Evolutionary conservation across 2,113 vertebrate genomes (phyloP).

Genomic region (Arothron firmamentum): DNA sequence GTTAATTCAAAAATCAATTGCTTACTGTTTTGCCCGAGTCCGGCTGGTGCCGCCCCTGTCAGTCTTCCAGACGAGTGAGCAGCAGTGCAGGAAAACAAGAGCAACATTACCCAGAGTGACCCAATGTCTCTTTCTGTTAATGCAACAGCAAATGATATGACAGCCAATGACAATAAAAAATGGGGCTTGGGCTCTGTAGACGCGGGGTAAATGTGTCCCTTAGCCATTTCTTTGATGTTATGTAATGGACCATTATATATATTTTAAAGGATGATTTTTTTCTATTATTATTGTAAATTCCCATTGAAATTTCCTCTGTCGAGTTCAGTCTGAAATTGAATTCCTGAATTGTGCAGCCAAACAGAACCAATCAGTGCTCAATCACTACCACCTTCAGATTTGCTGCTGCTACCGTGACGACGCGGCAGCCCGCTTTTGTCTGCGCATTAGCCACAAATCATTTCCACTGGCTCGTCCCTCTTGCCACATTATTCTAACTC

Average conservation of each 20-base stretch:
- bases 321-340: no score
- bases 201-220: conserved; percentile 53
- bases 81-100: conserved; percentile 29
- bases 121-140: conserved; percentile 66
- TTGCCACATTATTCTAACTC: conserved; percentile 55
- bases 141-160: conserved; percentile 55
- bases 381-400: not conserved
- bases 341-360: not conserved
- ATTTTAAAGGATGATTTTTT: conserved; percentile 44
- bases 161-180: conserved; percentile 65
- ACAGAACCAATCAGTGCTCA: not conserved
- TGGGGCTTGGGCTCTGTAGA: conserved; percentile 61
- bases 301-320: no score
- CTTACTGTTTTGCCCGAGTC: conserved; percentile 61
- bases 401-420: not conserved
- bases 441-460: conserved; percentile 36
- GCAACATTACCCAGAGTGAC: conserved; percentile 67
- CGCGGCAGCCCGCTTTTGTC: not conserved
- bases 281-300: conserved; percentile 31
- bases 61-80: conserved; percentile 62
- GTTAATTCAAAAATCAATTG: conserved; percentile 73
- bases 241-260: conserved; percentile 45
- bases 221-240: conserved; percentile 36
- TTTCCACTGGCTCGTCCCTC: conserved; percentile 36
- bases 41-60: conserved; percentile 64